These are phyloP conservation scores for Acipenser oxyrinchus DNA, from an alignment of 2,797 vertebrate species.

Conservation along the genomic window DNA sequence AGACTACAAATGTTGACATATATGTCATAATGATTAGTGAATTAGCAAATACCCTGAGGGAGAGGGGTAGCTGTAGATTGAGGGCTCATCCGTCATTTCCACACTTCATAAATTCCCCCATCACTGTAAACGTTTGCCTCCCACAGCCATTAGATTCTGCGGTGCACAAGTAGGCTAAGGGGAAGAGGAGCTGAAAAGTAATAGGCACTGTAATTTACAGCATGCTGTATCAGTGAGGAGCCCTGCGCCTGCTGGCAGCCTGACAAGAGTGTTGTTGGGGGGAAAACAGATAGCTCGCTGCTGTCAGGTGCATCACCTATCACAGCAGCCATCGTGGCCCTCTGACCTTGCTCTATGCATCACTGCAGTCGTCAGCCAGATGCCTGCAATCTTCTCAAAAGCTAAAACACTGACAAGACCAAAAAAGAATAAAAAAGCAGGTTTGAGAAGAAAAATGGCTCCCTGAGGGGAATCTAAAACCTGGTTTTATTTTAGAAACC, in stretches of 20 bases:
- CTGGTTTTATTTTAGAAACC: background rate
- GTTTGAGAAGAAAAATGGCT: background rate
- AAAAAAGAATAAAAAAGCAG: background rate
- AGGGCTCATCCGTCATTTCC: conserved; percentile 23
- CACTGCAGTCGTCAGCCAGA: conserved; percentile 20
- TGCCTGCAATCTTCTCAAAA: conserved; percentile 14
- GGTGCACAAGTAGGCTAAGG: conserved; percentile 41
- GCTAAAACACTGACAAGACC: background rate
- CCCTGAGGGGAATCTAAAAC: background rate
- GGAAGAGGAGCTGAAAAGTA: conserved; percentile 36
- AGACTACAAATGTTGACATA: conserved; percentile 33
- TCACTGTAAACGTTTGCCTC: conserved; percentile 21
- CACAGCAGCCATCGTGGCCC: conserved; percentile 22
- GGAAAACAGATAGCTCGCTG: conserved; percentile 13
- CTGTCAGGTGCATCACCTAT: conserved; percentile 24
- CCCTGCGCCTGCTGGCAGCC: conserved; percentile 16
- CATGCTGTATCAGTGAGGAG: conserved; percentile 23
- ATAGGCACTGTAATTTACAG: conserved; percentile 36
- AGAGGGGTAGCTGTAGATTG: conserved; percentile 14
- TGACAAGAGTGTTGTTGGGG: conserved; percentile 17
- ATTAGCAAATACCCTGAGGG: conserved; percentile 26
- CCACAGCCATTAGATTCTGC: conserved; percentile 13
- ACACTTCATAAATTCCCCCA: conserved; percentile 4
- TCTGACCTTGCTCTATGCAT: conserved; percentile 22
- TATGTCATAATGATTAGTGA: conserved; percentile 33